These are phyloP conservation scores for Lasaia peninsularis DNA, from an alignment of 1,140 invertebrate species.

Conservation along the genomic window DNA sequence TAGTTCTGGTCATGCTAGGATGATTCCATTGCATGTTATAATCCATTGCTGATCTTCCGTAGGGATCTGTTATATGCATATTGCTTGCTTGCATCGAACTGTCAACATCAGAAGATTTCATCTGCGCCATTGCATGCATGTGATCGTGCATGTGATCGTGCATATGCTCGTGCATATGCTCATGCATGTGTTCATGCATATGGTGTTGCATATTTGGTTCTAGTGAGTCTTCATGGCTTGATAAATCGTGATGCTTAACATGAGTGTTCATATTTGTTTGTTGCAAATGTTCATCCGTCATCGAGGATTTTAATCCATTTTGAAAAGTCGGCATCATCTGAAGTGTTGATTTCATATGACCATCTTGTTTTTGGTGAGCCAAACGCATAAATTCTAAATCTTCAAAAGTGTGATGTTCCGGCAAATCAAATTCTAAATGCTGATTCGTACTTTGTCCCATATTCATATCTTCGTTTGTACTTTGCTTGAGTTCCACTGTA, in stretches of 20 bases:
- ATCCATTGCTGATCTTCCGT: conserved; percentile 27
- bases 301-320: conserved; percentile 10
- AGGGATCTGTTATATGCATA: conserved; percentile 36
- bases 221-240: conserved; percentile 7
- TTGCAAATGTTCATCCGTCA: not conserved
- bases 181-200: conserved; percentile 11
- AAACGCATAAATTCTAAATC: conserved; percentile 17
- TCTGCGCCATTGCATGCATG: conserved; percentile 20
- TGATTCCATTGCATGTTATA: conserved; percentile 24
- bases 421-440: conserved; percentile 10
- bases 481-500: conserved; percentile 2
- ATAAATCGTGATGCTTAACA: not conserved
- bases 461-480: not conserved
- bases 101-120: conserved; percentile 30
- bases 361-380: conserved; percentile 13
- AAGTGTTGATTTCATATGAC: conserved; percentile 4
- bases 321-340: conserved; percentile 10
- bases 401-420: conserved; percentile 12
- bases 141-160: conserved; percentile 8
- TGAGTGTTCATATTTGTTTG: not conserved
- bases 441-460: not conserved
- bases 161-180: conserved; percentile 13
- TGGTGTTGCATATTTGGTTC: conserved; percentile 20
- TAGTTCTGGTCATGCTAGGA: conserved; percentile 19
- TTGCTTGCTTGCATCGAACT: conserved; percentile 36